A percentile compares a stretch with the other conserved stretches of the same genome.
phyloP scores from a whole-genome alignment of 2,797 vertebrate species.

The Leontopithecus rosalia region DNA sequence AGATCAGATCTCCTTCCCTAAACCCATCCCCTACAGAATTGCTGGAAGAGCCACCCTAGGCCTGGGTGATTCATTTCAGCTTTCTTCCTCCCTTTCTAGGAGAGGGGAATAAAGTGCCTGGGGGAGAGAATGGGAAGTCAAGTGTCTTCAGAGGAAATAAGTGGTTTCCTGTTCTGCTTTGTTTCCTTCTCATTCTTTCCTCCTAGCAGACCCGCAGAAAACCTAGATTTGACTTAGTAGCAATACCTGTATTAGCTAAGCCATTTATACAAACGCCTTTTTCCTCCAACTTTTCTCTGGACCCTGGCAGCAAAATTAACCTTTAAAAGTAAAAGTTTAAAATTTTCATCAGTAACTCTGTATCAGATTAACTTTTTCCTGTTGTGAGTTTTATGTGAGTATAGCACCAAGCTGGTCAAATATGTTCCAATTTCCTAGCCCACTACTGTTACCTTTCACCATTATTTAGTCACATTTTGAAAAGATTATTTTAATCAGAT shows the following conservation, averaged over 20 bases:
- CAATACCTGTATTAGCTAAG: neutral
- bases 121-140: neutral
- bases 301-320: neutral
- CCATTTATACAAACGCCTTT: neutral
- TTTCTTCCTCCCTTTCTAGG: neutral
- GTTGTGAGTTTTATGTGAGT: neutral
- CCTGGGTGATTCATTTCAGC: neutral
- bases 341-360: neutral
- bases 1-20: neutral
- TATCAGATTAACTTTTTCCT: neutral
- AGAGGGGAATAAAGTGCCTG: neutral
- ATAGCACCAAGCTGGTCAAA: neutral
- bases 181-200: neutral
- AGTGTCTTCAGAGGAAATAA: neutral
- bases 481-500: neutral
- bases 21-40: neutral
- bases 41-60: neutral
- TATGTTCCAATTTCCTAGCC: neutral
- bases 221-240: neutral
- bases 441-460: neutral
- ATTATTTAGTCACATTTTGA: neutral
- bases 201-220: neutral
- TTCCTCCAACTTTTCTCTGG: neutral
- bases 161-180: neutral
- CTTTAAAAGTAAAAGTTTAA: conserved; percentile 19